Evolutionary conservation across 1,140 invertebrate species (phyloP).

Genomic region (Portunus trituberculatus): DNA sequence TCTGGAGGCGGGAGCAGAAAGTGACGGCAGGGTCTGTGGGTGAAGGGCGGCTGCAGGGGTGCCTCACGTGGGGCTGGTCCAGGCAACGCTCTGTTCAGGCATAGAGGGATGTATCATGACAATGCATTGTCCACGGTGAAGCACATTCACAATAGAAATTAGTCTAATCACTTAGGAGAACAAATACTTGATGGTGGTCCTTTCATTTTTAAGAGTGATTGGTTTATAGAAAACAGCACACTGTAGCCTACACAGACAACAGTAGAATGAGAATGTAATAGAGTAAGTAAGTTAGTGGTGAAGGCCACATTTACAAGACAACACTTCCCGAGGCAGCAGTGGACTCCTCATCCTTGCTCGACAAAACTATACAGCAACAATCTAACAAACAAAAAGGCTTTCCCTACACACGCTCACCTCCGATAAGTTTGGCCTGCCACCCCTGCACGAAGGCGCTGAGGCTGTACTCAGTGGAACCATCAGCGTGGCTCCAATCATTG

Average conservation of each 20-base stretch:
- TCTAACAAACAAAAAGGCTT: not conserved
- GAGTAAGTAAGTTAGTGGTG: no score
- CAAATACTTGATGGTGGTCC: no score
- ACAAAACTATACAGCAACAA: not conserved
- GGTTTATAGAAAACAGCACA: no score
- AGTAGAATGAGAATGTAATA: no score
- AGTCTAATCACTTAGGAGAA: no score
- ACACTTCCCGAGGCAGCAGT: no score
- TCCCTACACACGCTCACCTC: conserved; percentile 81
- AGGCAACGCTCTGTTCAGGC: conserved; percentile 84
- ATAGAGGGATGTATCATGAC: not conserved
- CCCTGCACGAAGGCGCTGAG: conserved; percentile 84
- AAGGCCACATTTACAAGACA: no score
- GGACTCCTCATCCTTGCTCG: no score
- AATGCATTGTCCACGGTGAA: no score
- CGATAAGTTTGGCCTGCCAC: conserved; percentile 86
- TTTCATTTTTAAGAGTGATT: no score
- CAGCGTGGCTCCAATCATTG: conserved; percentile 87
- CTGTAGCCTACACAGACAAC: no score
- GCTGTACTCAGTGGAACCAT: conserved; percentile 81
- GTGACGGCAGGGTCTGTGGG: conserved; percentile 82
- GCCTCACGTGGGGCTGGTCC: conserved; percentile 82
- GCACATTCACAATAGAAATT: no score
- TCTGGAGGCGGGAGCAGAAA: conserved; percentile 85
- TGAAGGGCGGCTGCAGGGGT: conserved; percentile 78